Evolutionary conservation across 2,888 invertebrate genomes (phyloP).

Genomic region (Zygothrica quintamaculata): DNA sequence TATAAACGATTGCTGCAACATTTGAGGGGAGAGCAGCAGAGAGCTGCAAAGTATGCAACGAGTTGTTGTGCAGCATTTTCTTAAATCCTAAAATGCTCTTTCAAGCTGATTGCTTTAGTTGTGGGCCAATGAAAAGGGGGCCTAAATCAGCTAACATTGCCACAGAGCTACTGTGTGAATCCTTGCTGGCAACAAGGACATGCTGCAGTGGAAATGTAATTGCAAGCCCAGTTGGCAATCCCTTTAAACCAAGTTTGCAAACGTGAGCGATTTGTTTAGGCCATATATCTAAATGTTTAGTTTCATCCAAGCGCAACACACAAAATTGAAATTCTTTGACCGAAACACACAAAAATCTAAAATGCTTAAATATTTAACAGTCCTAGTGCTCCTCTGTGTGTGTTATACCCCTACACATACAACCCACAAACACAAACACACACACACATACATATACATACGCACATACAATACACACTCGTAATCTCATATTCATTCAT

Average conservation of each 20-base stretch:
- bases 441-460: too few relatives aligned
- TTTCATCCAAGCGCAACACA: neutral
- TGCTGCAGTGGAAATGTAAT: slow-evolving; percentile 58
- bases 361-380: slow-evolving; percentile 16
- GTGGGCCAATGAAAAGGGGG: slow-evolving; percentile 56
- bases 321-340: slow-evolving; percentile 27
- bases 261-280: slow-evolving; percentile 43
- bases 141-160: slow-evolving; percentile 51
- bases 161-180: slow-evolving; percentile 1
- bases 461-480: too few relatives aligned
- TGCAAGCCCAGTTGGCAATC: slow-evolving; percentile 43
- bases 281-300: neutral
- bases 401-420: too few relatives aligned
- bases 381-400: neutral
- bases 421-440: too few relatives aligned
- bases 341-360: neutral
- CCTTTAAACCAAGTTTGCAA: slow-evolving; percentile 27
- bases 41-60: slow-evolving; percentile 3
- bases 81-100: slow-evolving; percentile 61
- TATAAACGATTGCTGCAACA: too few relatives aligned
- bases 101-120: slow-evolving; percentile 67
- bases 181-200: slow-evolving; percentile 42
- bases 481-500: neutral
- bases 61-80: slow-evolving; percentile 26
- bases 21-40: slow-evolving; percentile 26